Conservation (phyloP, 2,888 invertebrate genomes). For the Notodonta dromedarius region DNA sequence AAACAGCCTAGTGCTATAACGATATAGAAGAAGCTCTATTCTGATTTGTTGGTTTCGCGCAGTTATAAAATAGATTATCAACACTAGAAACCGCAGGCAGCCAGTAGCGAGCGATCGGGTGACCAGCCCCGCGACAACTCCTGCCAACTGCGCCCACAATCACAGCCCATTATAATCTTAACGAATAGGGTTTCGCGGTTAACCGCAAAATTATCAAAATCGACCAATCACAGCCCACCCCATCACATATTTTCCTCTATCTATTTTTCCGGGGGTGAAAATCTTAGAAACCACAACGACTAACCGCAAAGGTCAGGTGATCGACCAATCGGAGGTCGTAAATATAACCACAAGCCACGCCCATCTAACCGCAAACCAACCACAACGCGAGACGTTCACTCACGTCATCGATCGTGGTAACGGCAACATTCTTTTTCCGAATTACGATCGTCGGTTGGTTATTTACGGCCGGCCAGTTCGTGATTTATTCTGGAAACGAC, state of each 20-base stretch:
- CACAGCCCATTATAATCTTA: slow-evolving; percentile 78
- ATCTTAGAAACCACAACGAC: slow-evolving; percentile 85
- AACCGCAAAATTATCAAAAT: slow-evolving; percentile 75
- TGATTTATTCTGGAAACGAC: slow-evolving; percentile 38
- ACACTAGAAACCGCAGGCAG: slow-evolving; percentile 37
- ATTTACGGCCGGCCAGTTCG: slow-evolving; percentile 39
- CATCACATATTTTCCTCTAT: slow-evolving; percentile 76
- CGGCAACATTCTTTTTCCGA: slow-evolving; percentile 67
- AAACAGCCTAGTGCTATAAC: no score
- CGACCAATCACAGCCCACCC: slow-evolving; percentile 70
- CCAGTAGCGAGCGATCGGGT: slow-evolving; percentile 39
- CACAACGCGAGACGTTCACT: slow-evolving; percentile 81
- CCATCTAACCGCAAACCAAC: slow-evolving; percentile 87
- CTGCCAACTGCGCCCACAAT: slow-evolving; percentile 47
- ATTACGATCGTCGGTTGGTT: slow-evolving; percentile 50
- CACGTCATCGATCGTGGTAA: slow-evolving; percentile 74
- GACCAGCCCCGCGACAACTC: slow-evolving; percentile 69
- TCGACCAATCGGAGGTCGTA: slow-evolving; percentile 84
- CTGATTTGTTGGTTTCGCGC: slow-evolving; percentile 6
- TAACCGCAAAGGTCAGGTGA: slow-evolving; percentile 84
- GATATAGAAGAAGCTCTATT: background rate
- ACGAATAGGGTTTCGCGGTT: slow-evolving; percentile 80
- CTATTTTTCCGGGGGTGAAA: slow-evolving; percentile 82
- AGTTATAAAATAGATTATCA: slow-evolving; percentile 39
- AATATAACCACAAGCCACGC: slow-evolving; percentile 86